These are phyloP conservation scores for Chironomus tepperi DNA, from an alignment of 1,140 invertebrate genomes.

Conservation along the genomic window DNA sequence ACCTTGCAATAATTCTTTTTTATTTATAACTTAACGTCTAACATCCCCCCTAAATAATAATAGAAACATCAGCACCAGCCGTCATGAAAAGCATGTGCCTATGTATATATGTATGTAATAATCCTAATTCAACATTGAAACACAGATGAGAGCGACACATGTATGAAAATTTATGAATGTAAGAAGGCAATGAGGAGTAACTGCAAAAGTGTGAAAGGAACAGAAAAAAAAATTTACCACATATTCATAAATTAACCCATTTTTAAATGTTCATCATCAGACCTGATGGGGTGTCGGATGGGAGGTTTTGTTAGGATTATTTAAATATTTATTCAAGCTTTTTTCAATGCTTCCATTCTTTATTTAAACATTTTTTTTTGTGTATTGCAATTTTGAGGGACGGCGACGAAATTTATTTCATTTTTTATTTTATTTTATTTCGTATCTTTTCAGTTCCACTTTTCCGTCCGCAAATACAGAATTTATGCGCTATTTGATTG, in stretches of 20 bases:
- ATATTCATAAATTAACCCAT: constrained; percentile 20
- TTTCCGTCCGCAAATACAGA: background rate
- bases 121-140: constrained; percentile 17
- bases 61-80: too few species aligned
- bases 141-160: constrained; percentile 8
- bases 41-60: background rate
- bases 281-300: background rate
- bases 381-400: background rate
- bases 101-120: background rate
- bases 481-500: constrained; percentile 16
- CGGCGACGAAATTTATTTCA: background rate
- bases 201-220: background rate
- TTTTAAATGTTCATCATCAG: constrained; percentile 10
- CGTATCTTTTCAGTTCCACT: background rate
- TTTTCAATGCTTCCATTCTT: background rate
- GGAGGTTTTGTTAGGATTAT: background rate
- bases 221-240: background rate
- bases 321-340: constrained; percentile 16
- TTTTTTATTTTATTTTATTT: too few species aligned
- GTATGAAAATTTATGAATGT: background rate
- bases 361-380: background rate
- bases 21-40: too few species aligned
- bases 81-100: too few species aligned
- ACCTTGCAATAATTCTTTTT: too few species aligned
- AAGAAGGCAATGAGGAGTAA: too few species aligned